A percentile compares a stretch with the other conserved stretches of the same genome.
Conservation (phyloP, 2,113 vertebrate species). For the Petrocephalus microphthalmus region DNA sequence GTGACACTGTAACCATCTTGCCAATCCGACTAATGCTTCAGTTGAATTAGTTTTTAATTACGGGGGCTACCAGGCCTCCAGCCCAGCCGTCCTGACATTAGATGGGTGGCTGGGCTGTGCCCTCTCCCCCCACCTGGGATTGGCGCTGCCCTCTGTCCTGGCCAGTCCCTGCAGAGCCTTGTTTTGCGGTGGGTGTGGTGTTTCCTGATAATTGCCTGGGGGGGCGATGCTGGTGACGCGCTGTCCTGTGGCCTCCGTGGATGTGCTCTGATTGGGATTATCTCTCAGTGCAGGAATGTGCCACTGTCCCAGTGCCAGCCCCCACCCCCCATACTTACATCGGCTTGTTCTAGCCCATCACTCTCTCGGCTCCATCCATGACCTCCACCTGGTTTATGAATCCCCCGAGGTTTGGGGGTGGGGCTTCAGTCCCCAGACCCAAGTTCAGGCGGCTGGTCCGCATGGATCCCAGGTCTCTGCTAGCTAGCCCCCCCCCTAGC, state of each 20-base stretch:
- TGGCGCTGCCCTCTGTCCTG: background rate
- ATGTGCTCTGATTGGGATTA: slow-evolving; percentile 48
- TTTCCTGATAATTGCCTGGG: slow-evolving; percentile 59
- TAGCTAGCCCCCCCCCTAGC: too few relatives aligned
- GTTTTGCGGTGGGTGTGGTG: slow-evolving; percentile 62
- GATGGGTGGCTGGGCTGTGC: background rate
- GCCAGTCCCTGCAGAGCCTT: slow-evolving; percentile 27
- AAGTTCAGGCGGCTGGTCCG: background rate
- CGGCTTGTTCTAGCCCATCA: background rate
- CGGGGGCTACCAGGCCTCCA: background rate
- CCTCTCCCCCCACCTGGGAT: background rate
- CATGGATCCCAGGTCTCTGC: background rate
- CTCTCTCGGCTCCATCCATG: background rate
- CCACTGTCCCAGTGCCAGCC: slow-evolving; percentile 39
- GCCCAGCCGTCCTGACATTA: background rate
- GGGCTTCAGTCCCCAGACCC: background rate
- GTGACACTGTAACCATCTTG: background rate
- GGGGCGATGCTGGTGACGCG: slow-evolving; percentile 33
- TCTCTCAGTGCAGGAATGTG: slow-evolving; percentile 52
- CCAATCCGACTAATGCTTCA: background rate
- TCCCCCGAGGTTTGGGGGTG: background rate
- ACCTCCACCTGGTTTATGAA: background rate
- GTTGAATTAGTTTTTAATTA: background rate
- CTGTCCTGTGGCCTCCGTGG: slow-evolving; percentile 46
- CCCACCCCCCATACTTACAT: background rate